Conservation (phyloP, 2,888 invertebrate species). For the Cephus nigrinus region DNA sequence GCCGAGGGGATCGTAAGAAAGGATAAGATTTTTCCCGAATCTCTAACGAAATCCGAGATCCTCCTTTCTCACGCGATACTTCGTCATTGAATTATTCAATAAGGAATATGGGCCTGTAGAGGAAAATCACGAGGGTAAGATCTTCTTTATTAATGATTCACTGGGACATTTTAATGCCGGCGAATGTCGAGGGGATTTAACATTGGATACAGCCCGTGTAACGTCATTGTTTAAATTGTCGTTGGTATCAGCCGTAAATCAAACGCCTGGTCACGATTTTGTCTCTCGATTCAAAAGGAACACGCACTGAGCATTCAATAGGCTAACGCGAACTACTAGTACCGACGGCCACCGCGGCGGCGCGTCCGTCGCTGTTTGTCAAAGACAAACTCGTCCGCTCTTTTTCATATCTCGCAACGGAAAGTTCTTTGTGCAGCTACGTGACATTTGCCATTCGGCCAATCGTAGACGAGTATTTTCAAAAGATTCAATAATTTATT, state of each 20-base stretch:
- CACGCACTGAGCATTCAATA: background rate
- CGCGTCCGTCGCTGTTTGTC: conserved; percentile 5
- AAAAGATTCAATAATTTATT: too few relatives aligned
- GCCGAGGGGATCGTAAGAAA: background rate
- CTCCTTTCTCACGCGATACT: background rate
- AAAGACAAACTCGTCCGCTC: background rate
- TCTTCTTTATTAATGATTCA: background rate
- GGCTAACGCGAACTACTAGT: background rate
- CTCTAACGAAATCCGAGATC: background rate
- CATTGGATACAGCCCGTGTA: background rate
- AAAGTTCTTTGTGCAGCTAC: too few relatives aligned
- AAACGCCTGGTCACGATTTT: conserved; percentile 1
- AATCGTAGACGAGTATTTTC: too few relatives aligned
- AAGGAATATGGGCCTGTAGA: background rate
- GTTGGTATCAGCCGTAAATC: background rate
- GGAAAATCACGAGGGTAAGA: background rate
- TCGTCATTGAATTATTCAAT: background rate
- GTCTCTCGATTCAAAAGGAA: background rate
- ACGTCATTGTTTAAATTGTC: background rate
- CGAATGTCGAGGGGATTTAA: background rate
- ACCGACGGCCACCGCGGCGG: background rate
- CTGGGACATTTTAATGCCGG: background rate
- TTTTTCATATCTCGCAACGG: background rate
- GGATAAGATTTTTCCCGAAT: background rate
- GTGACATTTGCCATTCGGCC: too few relatives aligned